phyloP scores from a whole-genome alignment of 2,113 vertebrate genomes.

The Pachyramphus minor region DNA sequence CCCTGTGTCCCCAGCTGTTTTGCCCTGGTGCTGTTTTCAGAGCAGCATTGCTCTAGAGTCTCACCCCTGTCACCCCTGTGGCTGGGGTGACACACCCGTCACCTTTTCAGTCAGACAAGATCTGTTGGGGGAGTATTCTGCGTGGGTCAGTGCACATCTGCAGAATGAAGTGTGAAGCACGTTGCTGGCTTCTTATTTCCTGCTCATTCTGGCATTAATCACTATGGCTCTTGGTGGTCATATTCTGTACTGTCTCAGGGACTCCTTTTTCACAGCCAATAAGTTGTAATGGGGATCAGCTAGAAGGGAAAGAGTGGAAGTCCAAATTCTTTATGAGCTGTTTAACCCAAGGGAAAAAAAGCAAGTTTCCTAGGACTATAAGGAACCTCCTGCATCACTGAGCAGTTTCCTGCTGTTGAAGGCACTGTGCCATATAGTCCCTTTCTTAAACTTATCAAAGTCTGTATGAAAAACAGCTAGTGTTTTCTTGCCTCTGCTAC shows the following conservation, averaged over 20 bases:
- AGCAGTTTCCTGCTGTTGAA: neutral
- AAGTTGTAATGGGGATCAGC: constrained; percentile 44
- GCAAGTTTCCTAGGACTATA: neutral
- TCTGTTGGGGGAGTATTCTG: neutral
- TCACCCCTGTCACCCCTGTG: neutral
- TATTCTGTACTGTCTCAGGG: constrained; percentile 34
- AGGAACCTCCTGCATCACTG: neutral
- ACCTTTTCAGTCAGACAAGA: neutral
- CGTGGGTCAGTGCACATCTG: neutral
- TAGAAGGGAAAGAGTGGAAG: constrained; percentile 21
- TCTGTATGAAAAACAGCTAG: neutral
- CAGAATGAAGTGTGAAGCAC: neutral
- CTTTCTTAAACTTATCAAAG: neutral
- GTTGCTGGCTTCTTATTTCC: constrained; percentile 25
- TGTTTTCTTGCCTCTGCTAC: neutral
- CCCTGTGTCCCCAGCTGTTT: neutral
- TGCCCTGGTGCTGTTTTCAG: neutral
- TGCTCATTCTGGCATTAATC: constrained; percentile 13
- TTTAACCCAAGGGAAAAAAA: constrained; percentile 4
- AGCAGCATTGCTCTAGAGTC: neutral
- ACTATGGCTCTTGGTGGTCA: constrained; percentile 13
- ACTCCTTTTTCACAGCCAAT: constrained; percentile 51
- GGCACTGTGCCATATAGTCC: neutral
- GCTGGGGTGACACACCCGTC: neutral
- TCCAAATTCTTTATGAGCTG: constrained; percentile 53